phyloP scores from a whole-genome alignment of 2,888 invertebrate species.

The Strigamia transsilvanica region DNA sequence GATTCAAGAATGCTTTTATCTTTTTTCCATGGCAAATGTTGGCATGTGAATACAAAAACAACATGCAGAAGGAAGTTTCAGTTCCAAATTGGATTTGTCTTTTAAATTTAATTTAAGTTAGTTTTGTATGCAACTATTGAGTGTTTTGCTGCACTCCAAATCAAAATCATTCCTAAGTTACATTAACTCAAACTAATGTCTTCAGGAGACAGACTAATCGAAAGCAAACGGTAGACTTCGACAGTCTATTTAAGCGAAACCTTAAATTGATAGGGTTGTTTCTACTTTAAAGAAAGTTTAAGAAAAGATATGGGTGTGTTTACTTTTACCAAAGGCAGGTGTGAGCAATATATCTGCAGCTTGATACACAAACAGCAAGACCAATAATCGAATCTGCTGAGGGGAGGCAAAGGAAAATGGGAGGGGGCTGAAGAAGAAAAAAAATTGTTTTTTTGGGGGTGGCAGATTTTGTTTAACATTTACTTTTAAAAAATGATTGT shows the following conservation, averaged over 20 bases:
- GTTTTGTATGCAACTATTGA: too few species aligned
- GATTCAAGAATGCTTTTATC: too few species aligned
- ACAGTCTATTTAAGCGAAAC: not conserved
- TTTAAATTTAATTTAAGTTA: too few species aligned
- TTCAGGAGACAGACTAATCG: too few species aligned
- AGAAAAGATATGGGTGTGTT: slow-evolving; percentile 12
- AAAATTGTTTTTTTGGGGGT: not conserved
- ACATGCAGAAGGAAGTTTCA: too few species aligned
- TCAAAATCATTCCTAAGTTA: too few species aligned
- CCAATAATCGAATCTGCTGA: slow-evolving; percentile 3
- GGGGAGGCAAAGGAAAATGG: not conserved
- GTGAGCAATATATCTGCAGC: slow-evolving; percentile 1
- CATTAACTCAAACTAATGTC: not conserved
- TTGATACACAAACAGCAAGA: slow-evolving; percentile 2
- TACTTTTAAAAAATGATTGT: not conserved
- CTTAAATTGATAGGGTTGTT: not conserved
- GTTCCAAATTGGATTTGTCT: too few species aligned
- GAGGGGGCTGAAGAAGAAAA: not conserved
- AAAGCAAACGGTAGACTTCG: not conserved
- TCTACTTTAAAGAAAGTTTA: not conserved
- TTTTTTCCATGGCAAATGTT: too few species aligned
- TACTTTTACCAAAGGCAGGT: slow-evolving; percentile 7
- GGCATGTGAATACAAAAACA: too few species aligned
- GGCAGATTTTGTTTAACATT: not conserved
- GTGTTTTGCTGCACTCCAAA: too few species aligned